These are phyloP conservation scores for Griposia aprilina DNA, from an alignment of 2,888 invertebrate genomes.

Conservation along the genomic window DNA sequence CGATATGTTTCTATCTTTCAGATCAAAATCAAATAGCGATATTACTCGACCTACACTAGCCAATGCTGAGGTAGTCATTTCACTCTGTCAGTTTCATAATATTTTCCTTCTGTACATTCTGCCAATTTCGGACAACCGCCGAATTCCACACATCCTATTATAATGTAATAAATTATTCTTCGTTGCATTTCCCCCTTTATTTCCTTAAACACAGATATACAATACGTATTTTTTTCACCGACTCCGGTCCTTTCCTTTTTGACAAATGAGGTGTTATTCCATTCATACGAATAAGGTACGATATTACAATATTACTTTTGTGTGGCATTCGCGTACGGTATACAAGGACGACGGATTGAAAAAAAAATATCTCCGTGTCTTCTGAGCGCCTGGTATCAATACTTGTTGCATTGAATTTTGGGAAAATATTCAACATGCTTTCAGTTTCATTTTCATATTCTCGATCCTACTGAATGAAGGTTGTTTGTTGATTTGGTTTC, in stretches of 20 bases:
- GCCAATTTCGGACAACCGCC: constrained; percentile 29
- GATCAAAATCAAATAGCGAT: neutral
- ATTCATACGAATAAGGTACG: constrained; percentile 56
- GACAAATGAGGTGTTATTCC: constrained; percentile 63
- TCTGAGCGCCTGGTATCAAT: constrained; percentile 28
- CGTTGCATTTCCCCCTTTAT: constrained; percentile 29
- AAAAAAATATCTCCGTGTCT: constrained; percentile 24
- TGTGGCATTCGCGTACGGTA: constrained; percentile 6
- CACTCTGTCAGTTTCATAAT: constrained; percentile 1
- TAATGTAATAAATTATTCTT: constrained; percentile 47
- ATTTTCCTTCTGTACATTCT: constrained; percentile 24
- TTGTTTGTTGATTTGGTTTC: neutral
- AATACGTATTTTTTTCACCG: constrained; percentile 18
- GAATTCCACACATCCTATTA: constrained; percentile 29
- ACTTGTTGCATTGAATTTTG: constrained; percentile 34
- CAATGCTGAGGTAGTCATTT: neutral
- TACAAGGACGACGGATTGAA: constrained; percentile 26
- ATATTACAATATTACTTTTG: constrained; percentile 52
- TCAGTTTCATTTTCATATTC: neutral
- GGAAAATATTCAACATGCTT: neutral
- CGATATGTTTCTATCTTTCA: neutral
- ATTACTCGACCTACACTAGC: neutral
- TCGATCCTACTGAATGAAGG: neutral
- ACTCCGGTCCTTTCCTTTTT: constrained; percentile 18
- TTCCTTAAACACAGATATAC: constrained; percentile 30